These are phyloP conservation scores for Scomber scombrus DNA, from an alignment of 2,113 vertebrate genomes.

Conservation along the genomic window DNA sequence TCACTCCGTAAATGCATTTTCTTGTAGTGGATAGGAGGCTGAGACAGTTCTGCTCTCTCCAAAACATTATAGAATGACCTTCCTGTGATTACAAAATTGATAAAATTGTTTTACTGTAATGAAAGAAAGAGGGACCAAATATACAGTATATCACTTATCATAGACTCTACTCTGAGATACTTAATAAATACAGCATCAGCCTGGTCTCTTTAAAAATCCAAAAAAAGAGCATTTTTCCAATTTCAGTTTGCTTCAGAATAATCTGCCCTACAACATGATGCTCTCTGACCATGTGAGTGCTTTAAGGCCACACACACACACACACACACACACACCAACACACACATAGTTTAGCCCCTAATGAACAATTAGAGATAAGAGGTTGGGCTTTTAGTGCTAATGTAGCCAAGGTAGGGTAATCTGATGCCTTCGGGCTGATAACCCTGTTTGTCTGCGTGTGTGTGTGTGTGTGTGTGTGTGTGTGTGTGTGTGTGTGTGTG, in stretches of 20 bases:
- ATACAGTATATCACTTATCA: no score
- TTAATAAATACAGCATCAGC: background rate
- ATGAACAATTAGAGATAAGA: conserved; percentile 79
- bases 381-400: conserved; percentile 74
- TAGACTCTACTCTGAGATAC: background rate
- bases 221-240: background rate
- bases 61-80: background rate
- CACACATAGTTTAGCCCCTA: conserved; percentile 53
- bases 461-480: conserved; percentile 32
- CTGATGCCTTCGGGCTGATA: conserved; percentile 72
- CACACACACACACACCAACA: conserved; percentile 13
- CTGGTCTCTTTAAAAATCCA: background rate
- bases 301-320: conserved; percentile 59
- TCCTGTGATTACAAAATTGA: background rate
- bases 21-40: background rate
- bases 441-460: conserved; percentile 22
- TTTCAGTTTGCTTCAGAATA: conserved; percentile 9
- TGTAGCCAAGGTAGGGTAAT: conserved; percentile 73
- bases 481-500: conserved; percentile 17
- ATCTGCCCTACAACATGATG: conserved; percentile 6
- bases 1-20: background rate
- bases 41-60: background rate
- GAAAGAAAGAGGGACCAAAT: background rate
- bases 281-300: conserved; percentile 30
- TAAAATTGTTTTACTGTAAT: background rate